Evolutionary conservation across 2,797 vertebrate species (phyloP).

Genomic region (Myripristis murdjan): DNA sequence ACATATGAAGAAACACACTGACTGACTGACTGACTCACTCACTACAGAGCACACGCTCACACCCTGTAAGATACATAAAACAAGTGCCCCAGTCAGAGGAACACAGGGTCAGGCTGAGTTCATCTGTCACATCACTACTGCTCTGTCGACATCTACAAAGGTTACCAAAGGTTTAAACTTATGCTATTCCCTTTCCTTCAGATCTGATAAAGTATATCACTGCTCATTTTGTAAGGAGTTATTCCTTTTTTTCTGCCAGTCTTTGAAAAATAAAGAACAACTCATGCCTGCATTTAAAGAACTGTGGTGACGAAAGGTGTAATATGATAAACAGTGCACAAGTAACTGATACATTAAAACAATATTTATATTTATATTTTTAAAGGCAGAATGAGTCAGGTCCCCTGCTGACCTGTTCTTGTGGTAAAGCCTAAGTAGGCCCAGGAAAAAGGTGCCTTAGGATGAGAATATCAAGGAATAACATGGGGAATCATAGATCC

Average conservation of each 20-base stretch:
- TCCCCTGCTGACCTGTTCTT: too few relatives aligned
- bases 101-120: conserved; percentile 31
- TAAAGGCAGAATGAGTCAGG: too few relatives aligned
- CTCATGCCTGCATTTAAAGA: background rate
- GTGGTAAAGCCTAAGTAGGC: too few relatives aligned
- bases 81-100: background rate
- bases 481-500: too few relatives aligned
- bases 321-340: too few relatives aligned
- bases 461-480: too few relatives aligned
- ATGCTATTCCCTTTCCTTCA: background rate
- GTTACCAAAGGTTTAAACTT: background rate
- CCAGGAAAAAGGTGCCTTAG: too few relatives aligned
- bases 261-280: background rate
- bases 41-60: background rate
- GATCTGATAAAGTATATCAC: too few relatives aligned
- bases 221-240: background rate
- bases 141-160: conserved; percentile 17
- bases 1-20: conserved; percentile 11
- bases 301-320: background rate
- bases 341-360: too few relatives aligned
- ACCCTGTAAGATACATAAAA: conserved; percentile 11
- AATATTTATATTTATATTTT: too few relatives aligned
- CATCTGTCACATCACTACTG: conserved; percentile 25
- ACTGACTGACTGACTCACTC: background rate
- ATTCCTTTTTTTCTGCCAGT: background rate